Base-by-base conservation (phyloP, 2,888 invertebrate species). In the Chrysotoxum bicinctum region DNA sequence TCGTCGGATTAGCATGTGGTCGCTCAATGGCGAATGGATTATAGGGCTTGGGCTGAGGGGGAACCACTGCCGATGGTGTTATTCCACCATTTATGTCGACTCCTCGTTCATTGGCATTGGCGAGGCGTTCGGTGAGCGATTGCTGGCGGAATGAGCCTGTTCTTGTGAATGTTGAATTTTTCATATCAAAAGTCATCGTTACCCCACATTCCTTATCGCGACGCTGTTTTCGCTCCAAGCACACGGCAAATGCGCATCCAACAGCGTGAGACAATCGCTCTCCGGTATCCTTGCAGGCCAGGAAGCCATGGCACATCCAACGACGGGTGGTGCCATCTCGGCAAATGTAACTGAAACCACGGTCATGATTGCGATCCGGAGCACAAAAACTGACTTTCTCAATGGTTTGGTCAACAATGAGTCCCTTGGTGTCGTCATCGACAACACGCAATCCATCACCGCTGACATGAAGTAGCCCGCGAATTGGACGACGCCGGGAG, bases 341-440 rank as follows among this genome's bases (percentile, higher is more conserved):
- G 91, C 99, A 99, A 88, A 99, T 99, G 93, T 99, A 99, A 87
- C 99, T 99, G 93, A 88, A 99, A 21, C 99, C 99, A 87, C 98
- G 95, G 90, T 99, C 99, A 90, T 99, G 98, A 92, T 98, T 98
- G 83, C 99, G 94, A 92, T 99, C 99, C 1, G 99, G 99, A 8
- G 99, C 99, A 93, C 99, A 99, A 92, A 99, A 99, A n/a, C 99
- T 99, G 4, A 99, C 99, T 92, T 99, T 99, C 93, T 99, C 99
- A 87, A 99, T 99, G 26, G 99, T 99, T 93, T 99, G 99, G 92
- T 99, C 99, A 43, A 99, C 99, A 88, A 99, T 98, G 87, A 99
- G 94, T 37, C 99, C 99, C 93, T 99, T 99, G 35, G 98, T 99
- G 91, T 99, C 98, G 90, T 99, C 99, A 92, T 99, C 99, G 1